Percentiles rank a stretch among this genome's conserved stretches.
Evolutionary conservation across 2,113 vertebrate genomes (phyloP).

Genomic region (Dasyprocta punctata): DNA sequence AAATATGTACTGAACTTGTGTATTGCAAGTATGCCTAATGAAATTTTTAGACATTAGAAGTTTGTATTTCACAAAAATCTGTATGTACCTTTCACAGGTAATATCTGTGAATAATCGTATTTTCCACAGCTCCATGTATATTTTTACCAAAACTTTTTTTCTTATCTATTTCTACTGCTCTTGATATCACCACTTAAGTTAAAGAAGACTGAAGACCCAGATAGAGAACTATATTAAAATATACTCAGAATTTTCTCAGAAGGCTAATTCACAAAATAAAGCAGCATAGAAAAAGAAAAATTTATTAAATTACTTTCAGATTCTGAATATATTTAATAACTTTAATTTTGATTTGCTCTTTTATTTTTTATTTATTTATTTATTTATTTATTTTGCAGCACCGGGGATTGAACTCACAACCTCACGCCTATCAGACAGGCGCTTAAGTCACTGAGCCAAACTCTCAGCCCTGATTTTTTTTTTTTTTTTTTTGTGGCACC

Average conservation of each 20-base stretch:
- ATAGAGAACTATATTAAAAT: constrained; percentile 5
- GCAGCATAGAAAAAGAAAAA: not conserved
- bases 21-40: not conserved
- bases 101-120: not conserved
- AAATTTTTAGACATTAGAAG: constrained; percentile 14
- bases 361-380: too few relatives aligned
- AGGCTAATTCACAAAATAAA: not conserved
- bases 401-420: too few relatives aligned
- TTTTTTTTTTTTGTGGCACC: too few relatives aligned
- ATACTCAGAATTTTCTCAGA: not conserved
- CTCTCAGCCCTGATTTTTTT: too few relatives aligned
- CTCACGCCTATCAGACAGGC: too few relatives aligned
- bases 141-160: not conserved
- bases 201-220: not conserved
- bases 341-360: not conserved
- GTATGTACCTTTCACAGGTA: not conserved
- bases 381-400: too few relatives aligned
- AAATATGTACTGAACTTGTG: not conserved
- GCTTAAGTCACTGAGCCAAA: too few relatives aligned
- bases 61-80: not conserved
- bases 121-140: not conserved
- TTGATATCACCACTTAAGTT: not conserved
- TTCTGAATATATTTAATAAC: constrained; percentile 3
- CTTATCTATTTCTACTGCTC: not conserved
- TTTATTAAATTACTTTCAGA: constrained; percentile 25